Percentiles rank a stretch among this genome's conserved stretches.
Evolutionary conservation across 2,113 vertebrate genomes (phyloP).

Genomic region (Brachyhypopomus gauderio): DNA sequence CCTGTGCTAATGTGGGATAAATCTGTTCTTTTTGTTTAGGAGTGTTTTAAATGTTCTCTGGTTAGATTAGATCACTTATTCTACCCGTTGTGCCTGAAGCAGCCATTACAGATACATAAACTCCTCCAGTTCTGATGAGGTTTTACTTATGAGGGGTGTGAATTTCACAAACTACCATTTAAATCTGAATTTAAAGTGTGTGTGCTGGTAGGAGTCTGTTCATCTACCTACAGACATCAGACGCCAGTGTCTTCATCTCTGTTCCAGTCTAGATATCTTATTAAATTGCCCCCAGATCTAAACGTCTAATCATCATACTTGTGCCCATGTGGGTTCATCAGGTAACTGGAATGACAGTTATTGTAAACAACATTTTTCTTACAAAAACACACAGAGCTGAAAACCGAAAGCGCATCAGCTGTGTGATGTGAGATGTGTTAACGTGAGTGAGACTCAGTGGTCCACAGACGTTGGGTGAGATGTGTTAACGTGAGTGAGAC

Average conservation of each 20-base stretch:
- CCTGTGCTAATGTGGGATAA: constrained; percentile 8
- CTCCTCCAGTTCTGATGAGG: neutral
- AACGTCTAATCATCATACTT: constrained; percentile 5
- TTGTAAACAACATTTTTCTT: neutral
- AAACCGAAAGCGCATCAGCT: neutral
- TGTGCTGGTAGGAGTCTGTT: neutral
- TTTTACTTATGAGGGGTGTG: neutral
- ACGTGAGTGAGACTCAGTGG: constrained; percentile 6
- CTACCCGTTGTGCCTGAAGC: neutral
- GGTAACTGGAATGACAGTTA: neutral
- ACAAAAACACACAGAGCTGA: neutral
- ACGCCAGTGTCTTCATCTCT: neutral
- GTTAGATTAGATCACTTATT: neutral
- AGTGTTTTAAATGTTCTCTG: neutral
- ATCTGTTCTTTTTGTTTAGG: neutral
- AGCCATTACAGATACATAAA: neutral
- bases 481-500: constrained; percentile 26
- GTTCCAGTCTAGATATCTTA: neutral
- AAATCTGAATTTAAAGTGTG: neutral
- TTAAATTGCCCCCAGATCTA: neutral
- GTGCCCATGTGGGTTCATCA: neutral
- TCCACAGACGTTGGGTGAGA: neutral
- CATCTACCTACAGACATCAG: neutral
- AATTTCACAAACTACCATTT: neutral
- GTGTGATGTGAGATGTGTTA: constrained; percentile 17